These are phyloP conservation scores for Ginglymostoma cirratum DNA, from an alignment of 2,113 vertebrate species.

Conservation along the genomic window DNA sequence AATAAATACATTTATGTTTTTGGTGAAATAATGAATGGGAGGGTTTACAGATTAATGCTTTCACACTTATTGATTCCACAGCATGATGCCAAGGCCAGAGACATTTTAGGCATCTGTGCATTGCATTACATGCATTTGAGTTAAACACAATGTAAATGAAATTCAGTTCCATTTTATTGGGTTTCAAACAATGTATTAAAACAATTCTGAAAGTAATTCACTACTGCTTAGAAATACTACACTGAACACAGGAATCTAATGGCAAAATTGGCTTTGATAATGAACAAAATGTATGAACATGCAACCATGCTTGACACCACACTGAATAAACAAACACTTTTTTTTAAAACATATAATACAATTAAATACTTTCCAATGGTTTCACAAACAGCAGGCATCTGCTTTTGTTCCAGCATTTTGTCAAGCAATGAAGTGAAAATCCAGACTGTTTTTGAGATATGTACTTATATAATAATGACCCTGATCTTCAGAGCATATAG, in stretches of 20 bases:
- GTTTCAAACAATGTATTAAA: conserved; percentile 28
- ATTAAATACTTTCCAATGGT: conserved; percentile 23
- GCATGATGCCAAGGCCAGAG: not conserved
- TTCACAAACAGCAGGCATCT: not conserved
- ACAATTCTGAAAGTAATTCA: conserved; percentile 28
- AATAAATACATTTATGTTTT: not conserved
- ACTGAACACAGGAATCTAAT: conserved; percentile 10
- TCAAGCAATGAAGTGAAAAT: conserved; percentile 9
- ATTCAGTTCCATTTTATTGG: conserved; percentile 33
- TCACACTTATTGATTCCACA: not conserved
- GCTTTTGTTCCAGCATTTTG: conserved; percentile 9
- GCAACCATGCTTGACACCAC: conserved; percentile 34
- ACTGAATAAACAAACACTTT: not conserved
- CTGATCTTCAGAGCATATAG: not conserved
- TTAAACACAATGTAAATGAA: conserved; percentile 31
- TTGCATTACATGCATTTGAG: not conserved
- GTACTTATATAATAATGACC: not conserved
- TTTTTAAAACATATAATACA: conserved; percentile 19
- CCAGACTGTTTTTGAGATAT: not conserved
- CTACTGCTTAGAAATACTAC: conserved; percentile 27
- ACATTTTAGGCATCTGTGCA: not conserved
- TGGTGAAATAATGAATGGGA: not conserved
- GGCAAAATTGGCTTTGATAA: conserved; percentile 32
- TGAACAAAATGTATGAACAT: conserved; percentile 35
- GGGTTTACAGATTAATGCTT: not conserved